phyloP scores from a whole-genome alignment of 1,140 invertebrate genomes.

The Dinothrombium tinctorium region DNA sequence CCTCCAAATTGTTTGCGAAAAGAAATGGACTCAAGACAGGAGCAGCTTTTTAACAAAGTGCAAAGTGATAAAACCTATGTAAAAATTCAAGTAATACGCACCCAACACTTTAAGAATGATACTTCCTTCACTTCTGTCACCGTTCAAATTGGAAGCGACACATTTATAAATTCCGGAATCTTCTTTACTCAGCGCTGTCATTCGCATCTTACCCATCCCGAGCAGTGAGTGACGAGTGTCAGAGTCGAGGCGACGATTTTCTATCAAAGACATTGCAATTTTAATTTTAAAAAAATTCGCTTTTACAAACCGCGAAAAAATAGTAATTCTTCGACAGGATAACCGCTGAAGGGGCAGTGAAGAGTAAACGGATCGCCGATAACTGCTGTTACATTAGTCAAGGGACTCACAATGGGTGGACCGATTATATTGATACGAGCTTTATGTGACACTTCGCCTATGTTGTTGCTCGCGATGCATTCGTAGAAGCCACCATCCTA shows the following conservation, averaged over 20 bases:
- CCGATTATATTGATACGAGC: constrained; percentile 75
- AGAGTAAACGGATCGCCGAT: constrained; percentile 60
- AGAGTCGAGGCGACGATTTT: constrained; percentile 10
- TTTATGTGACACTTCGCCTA: constrained; percentile 60
- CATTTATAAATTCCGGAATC: constrained; percentile 57
- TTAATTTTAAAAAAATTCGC: too few species aligned
- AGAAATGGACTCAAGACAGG: constrained; percentile 16
- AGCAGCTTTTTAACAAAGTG: constrained; percentile 10
- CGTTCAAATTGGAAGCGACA: constrained; percentile 12
- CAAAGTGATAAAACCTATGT: background rate
- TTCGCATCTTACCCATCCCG: constrained; percentile 30
- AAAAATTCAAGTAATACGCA: constrained; percentile 10
- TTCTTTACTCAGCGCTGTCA: constrained; percentile 59
- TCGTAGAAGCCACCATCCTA: constrained; percentile 33
- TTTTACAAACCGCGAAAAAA: too few species aligned
- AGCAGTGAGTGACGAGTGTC: constrained; percentile 11
- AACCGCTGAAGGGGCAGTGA: constrained; percentile 76
- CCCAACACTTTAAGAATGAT: constrained; percentile 15
- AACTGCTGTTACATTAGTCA: constrained; percentile 61
- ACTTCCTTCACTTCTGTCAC: constrained; percentile 14
- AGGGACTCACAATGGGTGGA: constrained; percentile 59
- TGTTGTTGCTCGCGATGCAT: constrained; percentile 71
- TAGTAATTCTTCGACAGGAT: constrained; percentile 62
- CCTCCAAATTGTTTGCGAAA: constrained; percentile 16
- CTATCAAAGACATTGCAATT: too few species aligned